Evolutionary conservation across 2,888 invertebrate genomes (phyloP), one percentile per base, ranked within the genome.

Genomic region (Agrochola lota): DNA sequence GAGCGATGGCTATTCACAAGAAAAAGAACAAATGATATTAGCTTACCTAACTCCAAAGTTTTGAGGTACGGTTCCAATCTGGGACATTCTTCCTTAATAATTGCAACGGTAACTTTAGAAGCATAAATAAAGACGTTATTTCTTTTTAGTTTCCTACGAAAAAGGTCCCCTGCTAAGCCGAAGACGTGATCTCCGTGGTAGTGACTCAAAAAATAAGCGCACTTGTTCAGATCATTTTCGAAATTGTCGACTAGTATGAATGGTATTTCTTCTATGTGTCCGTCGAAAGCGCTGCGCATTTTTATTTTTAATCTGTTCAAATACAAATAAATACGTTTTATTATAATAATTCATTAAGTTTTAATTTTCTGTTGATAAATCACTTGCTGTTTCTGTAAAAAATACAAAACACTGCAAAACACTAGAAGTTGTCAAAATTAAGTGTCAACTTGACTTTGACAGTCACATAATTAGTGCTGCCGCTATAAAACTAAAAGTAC

Each of bases 181-280:
- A 89, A 74, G 88, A 97, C 97, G 87, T 98, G 98, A 91, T 98
- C 98, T 0, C 89, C 85, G 85, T 98, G 98, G 83, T 97, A 97
- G 87, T 98, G 98, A 52, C 97, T 98, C 9, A 98, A 90, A 89
- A 98, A 98, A 91, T 97, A 98, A 0, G 96, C 96, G 62, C 94
- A 93, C 68, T 95, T 90, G 83, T 97, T 96, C 0, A 93, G 86
- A 59, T 90, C 92, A 55, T 85, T 81, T 78, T 96, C 94, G 84
- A 97, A 98, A 83, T 97, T 96, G 93, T 98, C 98, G 7, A 97
- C 97, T 2, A 97, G 95, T 71, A 98, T 97, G 30, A 96, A 97
- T 0, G 97, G 97, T 83, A 98, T 96, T 93, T 98, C 98, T 20
- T 94, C 87, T 68, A 98, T 95, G 83, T 93, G 90, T 52, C 98